Base-by-base conservation (phyloP, 2,888 invertebrate species). In the Margaritifera margaritifera region DNA sequence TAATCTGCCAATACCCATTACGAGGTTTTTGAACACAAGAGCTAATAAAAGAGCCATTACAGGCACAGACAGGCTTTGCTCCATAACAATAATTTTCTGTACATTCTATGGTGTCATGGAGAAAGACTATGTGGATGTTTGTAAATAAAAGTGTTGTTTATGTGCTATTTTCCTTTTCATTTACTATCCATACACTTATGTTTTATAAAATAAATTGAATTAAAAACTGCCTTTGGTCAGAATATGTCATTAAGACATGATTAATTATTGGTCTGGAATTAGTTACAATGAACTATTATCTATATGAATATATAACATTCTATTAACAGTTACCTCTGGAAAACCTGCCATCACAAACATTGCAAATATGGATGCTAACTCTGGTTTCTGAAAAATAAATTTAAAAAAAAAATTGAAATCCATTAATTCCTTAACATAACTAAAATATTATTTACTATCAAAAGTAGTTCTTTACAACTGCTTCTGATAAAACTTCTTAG, bases 271-370 rank as follows among this genome's bases (percentile, higher is more conserved):
- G n/a, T n/a, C n/a, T n/a, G n/a, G n/a, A n/a, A n/a, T n/a, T n/a
- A n/a, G n/a, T n/a, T n/a, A n/a, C n/a, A 31, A 59, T 20, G 18
- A 1, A 59, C 22, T 22, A 25, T 24, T 27, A 62, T 62, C 24
- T 42, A 11, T 62, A 20, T 24, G 6, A 20, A 20, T 42, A 27
- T n/a, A 62, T n/a, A n/a, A n/a, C 19, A 62, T 11, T 31, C 15
- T 6, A 20, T 18, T 31, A 6, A 69, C 57, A 62, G 78, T 63
- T 69, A 88, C 88, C 84, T 89, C 87, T 61, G 89, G 89, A 66
- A 88, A 89, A 25, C 88, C 89, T 27, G 88, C 87, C 75, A 88
- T 83, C 2, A 88, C 87, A 83, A 88, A 88, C 75, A 89, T 81
- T 20, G 87, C 86, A 79, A 87, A 87, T 57, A 89, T 85, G 11